Percentiles rank a stretch among this genome's conserved stretches.
Conservation (phyloP, 1,140 invertebrate genomes). For the Drosophila kikkawai region DNA sequence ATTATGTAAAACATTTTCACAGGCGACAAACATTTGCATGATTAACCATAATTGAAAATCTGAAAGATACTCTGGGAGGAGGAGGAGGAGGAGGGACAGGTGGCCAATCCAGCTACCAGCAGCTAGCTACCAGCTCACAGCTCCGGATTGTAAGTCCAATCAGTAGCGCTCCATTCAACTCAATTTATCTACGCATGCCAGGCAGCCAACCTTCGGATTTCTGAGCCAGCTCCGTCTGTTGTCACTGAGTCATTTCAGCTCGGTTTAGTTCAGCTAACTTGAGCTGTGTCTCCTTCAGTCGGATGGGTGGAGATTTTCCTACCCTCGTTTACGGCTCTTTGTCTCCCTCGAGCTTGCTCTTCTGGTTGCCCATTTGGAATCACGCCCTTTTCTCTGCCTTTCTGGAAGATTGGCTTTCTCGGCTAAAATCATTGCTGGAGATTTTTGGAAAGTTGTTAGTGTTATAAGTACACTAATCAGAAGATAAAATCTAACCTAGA, state of each 20-base stretch:
- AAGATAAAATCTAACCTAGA: not conserved
- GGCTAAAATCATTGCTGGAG: not conserved
- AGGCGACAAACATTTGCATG: conserved; percentile 82
- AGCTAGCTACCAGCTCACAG: not conserved
- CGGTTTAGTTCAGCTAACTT: conserved; percentile 52
- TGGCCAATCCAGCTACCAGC: conserved; percentile 6
- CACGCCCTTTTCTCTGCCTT: conserved; percentile 24
- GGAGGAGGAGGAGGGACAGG: conserved; percentile 5
- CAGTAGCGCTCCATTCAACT: conserved; percentile 73
- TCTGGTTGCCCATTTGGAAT: conserved; percentile 6
- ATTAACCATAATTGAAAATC: conserved; percentile 83
- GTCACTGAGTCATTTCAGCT: conserved; percentile 53
- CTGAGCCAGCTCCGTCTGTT: conserved; percentile 20
- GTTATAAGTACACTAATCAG: conserved; percentile 3
- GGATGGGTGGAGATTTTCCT: conserved; percentile 31
- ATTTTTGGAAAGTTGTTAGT: conserved; percentile 10
- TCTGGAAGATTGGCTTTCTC: conserved; percentile 16
- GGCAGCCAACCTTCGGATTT: conserved; percentile 50
- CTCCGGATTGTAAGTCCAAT: conserved; percentile 56
- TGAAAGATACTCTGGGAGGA: conserved; percentile 39
- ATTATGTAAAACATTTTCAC: conserved; percentile 81
- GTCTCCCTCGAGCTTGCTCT: conserved; percentile 14
- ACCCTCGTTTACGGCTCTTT: conserved; percentile 22
- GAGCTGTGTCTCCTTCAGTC: conserved; percentile 25
- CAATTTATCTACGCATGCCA: conserved; percentile 77